A percentile compares a stretch with the other conserved stretches of the same genome.
phyloP scores from a whole-genome alignment of 2,888 invertebrate genomes.

The Pegoplata infirma region DNA sequence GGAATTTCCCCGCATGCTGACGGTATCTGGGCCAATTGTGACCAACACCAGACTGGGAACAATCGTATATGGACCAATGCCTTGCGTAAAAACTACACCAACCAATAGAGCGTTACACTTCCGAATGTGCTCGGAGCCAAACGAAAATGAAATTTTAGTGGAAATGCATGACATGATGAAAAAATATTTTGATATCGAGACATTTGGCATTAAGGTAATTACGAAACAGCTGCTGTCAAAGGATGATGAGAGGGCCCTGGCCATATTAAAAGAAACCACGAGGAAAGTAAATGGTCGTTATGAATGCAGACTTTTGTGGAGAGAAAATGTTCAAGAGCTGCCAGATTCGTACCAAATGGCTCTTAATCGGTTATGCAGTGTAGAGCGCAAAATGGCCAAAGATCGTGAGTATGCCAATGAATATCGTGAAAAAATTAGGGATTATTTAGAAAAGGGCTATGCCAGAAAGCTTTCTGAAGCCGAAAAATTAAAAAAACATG shows the following conservation, averaged over 20 bases:
- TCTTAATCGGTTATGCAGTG: conserved; percentile 28
- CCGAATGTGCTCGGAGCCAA: background rate
- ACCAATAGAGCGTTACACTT: too few relatives aligned
- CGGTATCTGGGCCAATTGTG: background rate
- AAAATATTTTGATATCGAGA: conserved; percentile 4
- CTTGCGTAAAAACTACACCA: too few relatives aligned
- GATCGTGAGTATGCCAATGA: conserved; percentile 18
- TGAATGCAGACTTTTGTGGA: conserved; percentile 57
- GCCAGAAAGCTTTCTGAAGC: conserved; percentile 12
- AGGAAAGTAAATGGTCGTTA: conserved; percentile 30
- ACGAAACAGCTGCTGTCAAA: background rate
- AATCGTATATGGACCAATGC: conserved; percentile 41
- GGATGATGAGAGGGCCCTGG: background rate
- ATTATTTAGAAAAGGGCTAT: conserved; percentile 40
- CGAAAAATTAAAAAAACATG: background rate
- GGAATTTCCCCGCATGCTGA: background rate
- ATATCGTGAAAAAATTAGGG: conserved; percentile 41
- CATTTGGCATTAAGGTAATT: background rate
- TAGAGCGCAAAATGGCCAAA: conserved; percentile 46
- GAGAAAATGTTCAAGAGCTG: background rate
- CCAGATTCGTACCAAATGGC: conserved; percentile 55
- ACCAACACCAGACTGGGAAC: conserved; percentile 15
- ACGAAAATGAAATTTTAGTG: too few relatives aligned
- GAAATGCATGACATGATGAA: conserved; percentile 1
- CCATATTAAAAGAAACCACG: conserved; percentile 3